Evolutionary conservation across 2,888 invertebrate species (phyloP).

Genomic region (Steromphala cineraria): DNA sequence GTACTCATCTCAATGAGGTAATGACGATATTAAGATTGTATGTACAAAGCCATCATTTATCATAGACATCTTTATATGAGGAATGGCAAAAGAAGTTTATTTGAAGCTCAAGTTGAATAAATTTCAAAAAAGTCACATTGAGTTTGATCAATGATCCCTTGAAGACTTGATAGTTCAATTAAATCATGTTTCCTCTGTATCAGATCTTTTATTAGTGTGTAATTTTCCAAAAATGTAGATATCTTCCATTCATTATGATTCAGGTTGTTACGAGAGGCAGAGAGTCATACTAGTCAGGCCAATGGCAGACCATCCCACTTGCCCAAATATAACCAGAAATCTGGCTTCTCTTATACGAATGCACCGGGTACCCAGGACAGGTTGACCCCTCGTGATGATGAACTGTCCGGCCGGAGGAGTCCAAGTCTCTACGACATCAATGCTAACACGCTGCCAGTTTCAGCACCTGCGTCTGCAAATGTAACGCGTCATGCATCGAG

Average conservation of each 20-base stretch:
- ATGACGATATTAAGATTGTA: too few relatives aligned
- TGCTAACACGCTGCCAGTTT: background rate
- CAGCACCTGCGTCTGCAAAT: background rate
- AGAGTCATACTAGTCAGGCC: background rate
- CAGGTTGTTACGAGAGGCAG: conserved; percentile 35
- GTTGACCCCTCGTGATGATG: background rate
- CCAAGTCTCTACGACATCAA: conserved; percentile 15
- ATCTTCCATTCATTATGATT: background rate
- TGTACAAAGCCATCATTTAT: too few relatives aligned
- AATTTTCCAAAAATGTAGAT: too few relatives aligned
- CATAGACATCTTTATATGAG: too few relatives aligned
- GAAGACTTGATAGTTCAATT: too few relatives aligned
- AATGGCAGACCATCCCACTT: background rate
- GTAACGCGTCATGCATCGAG: background rate
- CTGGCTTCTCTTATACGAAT: background rate
- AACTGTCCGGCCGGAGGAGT: conserved; percentile 4
- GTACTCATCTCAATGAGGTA: too few relatives aligned
- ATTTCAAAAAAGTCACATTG: too few relatives aligned
- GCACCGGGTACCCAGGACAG: background rate
- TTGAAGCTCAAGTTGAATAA: too few relatives aligned
- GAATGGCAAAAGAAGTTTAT: too few relatives aligned
- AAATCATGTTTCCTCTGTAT: background rate
- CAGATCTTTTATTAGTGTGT: too few relatives aligned
- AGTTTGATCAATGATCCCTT: too few relatives aligned
- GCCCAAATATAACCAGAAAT: background rate